Evolutionary conservation across 1,140 invertebrate genomes (phyloP), one percentile per base, ranked within the genome.

Genomic region (Leguminivora glycinivorella): DNA sequence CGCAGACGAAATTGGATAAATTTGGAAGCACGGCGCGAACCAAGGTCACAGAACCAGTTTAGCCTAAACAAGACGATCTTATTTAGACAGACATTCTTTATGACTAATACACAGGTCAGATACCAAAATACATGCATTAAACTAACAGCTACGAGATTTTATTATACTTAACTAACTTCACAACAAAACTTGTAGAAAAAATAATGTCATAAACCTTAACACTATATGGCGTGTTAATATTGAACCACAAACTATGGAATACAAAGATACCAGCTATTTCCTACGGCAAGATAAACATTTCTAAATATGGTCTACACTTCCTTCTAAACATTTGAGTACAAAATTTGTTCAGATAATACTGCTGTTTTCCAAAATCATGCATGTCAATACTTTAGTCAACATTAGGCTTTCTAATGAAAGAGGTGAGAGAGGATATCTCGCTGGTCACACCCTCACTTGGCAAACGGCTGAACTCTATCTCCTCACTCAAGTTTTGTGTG

Each of bases 401-500:
- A 47, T 96, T 96, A 60, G 96, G 91, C 93, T 98, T 99, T 75
- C 96, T 94, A 22, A 96, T 95, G 80, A 98, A 97, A 22, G 96
- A 95, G 68, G 97, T 97, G 10, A 99, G 85, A 1, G 97, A 96
- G 14, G 98, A 96, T 81, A 98, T 96, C 92, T 98, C 97, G 79
- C 96, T 96, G 12, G 96, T 94, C 73, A 95, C 95, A 0, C 95
- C 94, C 82, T 98, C 96, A 19, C 94, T 95, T 12, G 96, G 96
- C 73, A 98, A 89, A 71, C 96, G 94, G 73, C 95, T 97, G 82
- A 98, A 98, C 93, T 99, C 98, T 70, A 98, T 97, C 89, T 98
- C 97, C 88, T 98, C 98, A 72, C 96, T 96, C 43, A 94, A 93
- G 77, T 95, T 96, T 75, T 92, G 83, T 58, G 80, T 88, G 70